These are phyloP conservation scores for Hydropsyche betteni DNA, from an alignment of 2,888 invertebrate genomes.

Conservation along the genomic window DNA sequence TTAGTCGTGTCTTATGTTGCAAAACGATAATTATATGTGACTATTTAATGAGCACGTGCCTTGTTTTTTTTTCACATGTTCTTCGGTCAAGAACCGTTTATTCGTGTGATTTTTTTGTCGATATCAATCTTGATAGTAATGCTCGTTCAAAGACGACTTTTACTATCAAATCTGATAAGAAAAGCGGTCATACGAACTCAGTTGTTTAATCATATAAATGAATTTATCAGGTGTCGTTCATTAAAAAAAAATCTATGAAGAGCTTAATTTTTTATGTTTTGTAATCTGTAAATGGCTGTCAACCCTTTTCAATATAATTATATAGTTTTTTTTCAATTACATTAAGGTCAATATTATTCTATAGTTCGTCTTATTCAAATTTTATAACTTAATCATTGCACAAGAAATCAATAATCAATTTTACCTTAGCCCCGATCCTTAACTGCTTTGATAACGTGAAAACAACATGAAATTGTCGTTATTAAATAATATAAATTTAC, in stretches of 20 bases:
- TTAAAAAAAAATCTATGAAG: no score
- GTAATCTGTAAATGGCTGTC: no score
- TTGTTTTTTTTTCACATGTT: background rate
- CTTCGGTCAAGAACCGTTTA: constrained; percentile 4
- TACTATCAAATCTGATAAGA: constrained; percentile 21
- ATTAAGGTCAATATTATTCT: background rate
- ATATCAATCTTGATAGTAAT: constrained; percentile 16
- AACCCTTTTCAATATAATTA: no score
- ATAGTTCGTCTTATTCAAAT: constrained; percentile 5
- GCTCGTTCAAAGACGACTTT: constrained; percentile 14
- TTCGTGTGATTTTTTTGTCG: constrained; percentile 4
- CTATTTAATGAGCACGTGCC: constrained; percentile 4
- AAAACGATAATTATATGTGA: constrained; percentile 20
- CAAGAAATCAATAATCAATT: background rate
- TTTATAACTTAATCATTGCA: constrained; percentile 1
- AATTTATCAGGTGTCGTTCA: no score
- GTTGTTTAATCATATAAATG: background rate
- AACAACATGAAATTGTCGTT: no score
- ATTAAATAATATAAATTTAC: no score
- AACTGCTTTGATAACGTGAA: no score
- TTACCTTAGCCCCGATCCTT: no score
- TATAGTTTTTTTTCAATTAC: no score
- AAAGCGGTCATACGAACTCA: constrained; percentile 1
- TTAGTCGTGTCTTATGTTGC: background rate
- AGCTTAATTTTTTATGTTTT: no score